These are phyloP conservation scores for Rachycentron canadum DNA, from an alignment of 2,797 vertebrate species.

Conservation along the genomic window DNA sequence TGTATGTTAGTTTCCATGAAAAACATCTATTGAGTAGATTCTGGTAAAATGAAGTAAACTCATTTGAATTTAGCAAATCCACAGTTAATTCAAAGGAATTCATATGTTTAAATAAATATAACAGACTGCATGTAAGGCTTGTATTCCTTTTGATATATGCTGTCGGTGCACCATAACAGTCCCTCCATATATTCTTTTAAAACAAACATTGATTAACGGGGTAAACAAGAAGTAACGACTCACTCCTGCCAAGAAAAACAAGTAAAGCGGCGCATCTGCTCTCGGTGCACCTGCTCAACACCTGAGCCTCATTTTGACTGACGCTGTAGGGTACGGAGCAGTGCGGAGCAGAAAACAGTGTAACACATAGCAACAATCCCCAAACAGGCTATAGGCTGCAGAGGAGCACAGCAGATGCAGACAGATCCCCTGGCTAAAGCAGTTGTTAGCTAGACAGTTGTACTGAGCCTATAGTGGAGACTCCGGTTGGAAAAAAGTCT, in stretches of 20 bases:
- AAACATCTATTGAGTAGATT: not conserved
- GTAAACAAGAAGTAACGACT: slow-evolving; percentile 69
- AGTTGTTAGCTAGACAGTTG: slow-evolving; percentile 57
- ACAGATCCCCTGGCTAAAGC: slow-evolving; percentile 63
- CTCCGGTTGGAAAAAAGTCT: slow-evolving; percentile 38
- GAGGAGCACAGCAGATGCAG: slow-evolving; percentile 66
- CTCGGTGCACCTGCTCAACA: slow-evolving; percentile 75
- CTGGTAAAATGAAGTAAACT: not conserved
- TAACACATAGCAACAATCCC: slow-evolving; percentile 56
- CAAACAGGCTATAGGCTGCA: slow-evolving; percentile 54
- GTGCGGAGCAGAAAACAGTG: slow-evolving; percentile 58
- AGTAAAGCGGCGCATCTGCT: slow-evolving; percentile 67
- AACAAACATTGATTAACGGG: slow-evolving; percentile 65
- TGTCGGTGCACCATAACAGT: slow-evolving; percentile 21
- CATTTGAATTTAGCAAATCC: not conserved
- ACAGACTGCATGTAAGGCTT: not conserved
- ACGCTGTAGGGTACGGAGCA: slow-evolving; percentile 51
- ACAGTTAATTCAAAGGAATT: not conserved
- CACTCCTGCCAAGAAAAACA: slow-evolving; percentile 62
- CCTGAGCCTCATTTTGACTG: slow-evolving; percentile 71
- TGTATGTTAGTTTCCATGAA: slow-evolving; percentile 7
- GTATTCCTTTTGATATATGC: slow-evolving; percentile 1
- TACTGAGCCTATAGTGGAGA: slow-evolving; percentile 47
- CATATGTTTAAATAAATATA: no score
- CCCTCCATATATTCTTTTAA: slow-evolving; percentile 24